Evolutionary conservation across 2,113 vertebrate genomes (phyloP).

Genomic region (Neoarius graeffei): DNA sequence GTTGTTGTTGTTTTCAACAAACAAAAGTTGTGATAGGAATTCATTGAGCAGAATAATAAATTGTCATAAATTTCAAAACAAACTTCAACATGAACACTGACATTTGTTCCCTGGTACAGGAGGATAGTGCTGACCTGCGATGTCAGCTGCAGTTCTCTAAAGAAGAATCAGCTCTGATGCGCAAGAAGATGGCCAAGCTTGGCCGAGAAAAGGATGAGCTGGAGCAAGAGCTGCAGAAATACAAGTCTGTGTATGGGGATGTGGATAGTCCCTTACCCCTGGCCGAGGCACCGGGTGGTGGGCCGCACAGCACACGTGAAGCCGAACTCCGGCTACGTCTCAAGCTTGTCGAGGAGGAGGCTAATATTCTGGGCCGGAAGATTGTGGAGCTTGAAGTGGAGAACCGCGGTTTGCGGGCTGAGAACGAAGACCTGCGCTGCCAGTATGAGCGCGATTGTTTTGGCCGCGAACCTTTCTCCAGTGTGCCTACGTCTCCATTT

Average conservation of each 20-base stretch:
- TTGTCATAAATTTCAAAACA: background rate
- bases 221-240: slow-evolving; percentile 96
- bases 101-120: slow-evolving; percentile 68
- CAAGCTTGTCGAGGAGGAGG: slow-evolving; percentile 95
- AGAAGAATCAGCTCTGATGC: slow-evolving; percentile 92
- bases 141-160: slow-evolving; percentile 98
- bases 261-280: slow-evolving; percentile 90
- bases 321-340: slow-evolving; percentile 92
- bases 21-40: too few species aligned
- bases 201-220: slow-evolving; percentile 91
- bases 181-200: slow-evolving; percentile 96
- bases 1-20: too few species aligned
- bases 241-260: slow-evolving; percentile 91
- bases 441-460: slow-evolving; percentile 89
- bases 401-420: slow-evolving; percentile 91
- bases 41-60: too few species aligned
- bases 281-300: slow-evolving; percentile 81
- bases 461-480: slow-evolving; percentile 84
- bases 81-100: background rate
- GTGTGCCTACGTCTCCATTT: slow-evolving; percentile 89
- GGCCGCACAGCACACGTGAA: slow-evolving; percentile 92
- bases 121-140: slow-evolving; percentile 93
- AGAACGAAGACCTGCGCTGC: slow-evolving; percentile 91
- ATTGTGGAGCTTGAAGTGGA: slow-evolving; percentile 98
- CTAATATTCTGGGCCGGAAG: slow-evolving; percentile 94